These are phyloP conservation scores for Drosophila navojoa DNA, from an alignment of 1,140 invertebrate genomes.

Conservation along the genomic window DNA sequence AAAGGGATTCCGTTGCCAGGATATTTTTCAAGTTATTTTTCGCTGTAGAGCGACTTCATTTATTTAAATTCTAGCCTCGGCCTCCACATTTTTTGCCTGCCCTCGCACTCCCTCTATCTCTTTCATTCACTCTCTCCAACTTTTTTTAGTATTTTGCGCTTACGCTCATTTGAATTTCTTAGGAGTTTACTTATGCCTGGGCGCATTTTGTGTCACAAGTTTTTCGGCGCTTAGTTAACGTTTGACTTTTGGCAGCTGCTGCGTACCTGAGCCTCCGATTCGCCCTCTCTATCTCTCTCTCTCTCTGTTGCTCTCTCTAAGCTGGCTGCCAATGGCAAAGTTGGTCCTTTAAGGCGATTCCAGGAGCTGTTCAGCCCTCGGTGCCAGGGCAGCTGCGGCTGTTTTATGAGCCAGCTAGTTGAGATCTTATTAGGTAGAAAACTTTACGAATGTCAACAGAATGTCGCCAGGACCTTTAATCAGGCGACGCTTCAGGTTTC, in stretches of 20 bases:
- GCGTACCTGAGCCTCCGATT: conserved; percentile 15
- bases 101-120: neutral
- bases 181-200: conserved; percentile 75
- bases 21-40: neutral
- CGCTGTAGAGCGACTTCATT: conserved; percentile 60
- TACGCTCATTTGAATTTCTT: conserved; percentile 81
- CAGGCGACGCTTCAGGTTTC: conserved; percentile 40
- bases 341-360: conserved; percentile 53
- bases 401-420: conserved; percentile 52
- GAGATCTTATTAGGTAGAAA: conserved; percentile 57
- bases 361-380: conserved; percentile 6
- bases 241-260: conserved; percentile 74
- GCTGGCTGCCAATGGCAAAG: conserved; percentile 49
- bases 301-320: neutral
- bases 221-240: conserved; percentile 80
- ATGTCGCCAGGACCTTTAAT: conserved; percentile 70
- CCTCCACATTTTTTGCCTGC: conserved; percentile 43
- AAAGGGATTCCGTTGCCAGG: conserved; percentile 12
- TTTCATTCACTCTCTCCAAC: neutral
- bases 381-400: conserved; percentile 38
- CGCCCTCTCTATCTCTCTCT: neutral
- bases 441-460: conserved; percentile 78
- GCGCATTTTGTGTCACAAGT: conserved; percentile 75
- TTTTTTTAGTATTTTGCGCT: conserved; percentile 49
- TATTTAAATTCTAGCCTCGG: conserved; percentile 64